Base-by-base conservation (phyloP, 1,140 invertebrate genomes). In the Penaeus indicus region DNA sequence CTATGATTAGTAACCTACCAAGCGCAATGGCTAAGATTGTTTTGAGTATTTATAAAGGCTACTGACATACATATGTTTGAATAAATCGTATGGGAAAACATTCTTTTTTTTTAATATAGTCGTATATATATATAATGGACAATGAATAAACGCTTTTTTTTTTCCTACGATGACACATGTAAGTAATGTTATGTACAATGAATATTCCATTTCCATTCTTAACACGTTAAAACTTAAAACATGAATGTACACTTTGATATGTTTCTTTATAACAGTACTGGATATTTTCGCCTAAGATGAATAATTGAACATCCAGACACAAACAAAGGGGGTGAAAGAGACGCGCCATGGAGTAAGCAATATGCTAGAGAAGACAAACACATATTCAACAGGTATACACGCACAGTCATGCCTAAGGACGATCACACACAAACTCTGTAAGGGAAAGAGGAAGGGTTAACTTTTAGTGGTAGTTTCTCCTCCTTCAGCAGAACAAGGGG, bases 81-180 rank as follows among this genome's bases (percentile, higher is more conserved):
- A 54, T 54, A 54, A 54, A 54, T 54, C 54, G 54, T 54, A 54
- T 54, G 54, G 54, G 54, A 54, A 54, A 54, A 54, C 54, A 54
- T 54, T 78, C 13, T 38, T 32, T 13, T 27, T 78, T 32, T 78
- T 32, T 78, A 42, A 78, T 78, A 78, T 82, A 62, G 60, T 62
- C 63, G 63, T 82, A 80, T 80, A 54, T 80, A 54, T 80, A 82
- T 82, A 82, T 47, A 19, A 84, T 79, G 54, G 80, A 79, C 77
- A 79, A 79, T 79, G 77, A 47, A 22, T 79, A 79, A 79, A 47
- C 38, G 38, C 32, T 54, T 54, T 54, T 54, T 54, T 47, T 47
- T 47, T 75, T 27, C 10, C 72, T 79, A 79, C 38, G 54, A 79
- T 79, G 77, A 79, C 77, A 77, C 72, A 79, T 79, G 77, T 79